A percentile compares a stretch with the other conserved stretches of the same genome.
Evolutionary conservation across 2,113 vertebrate genomes (phyloP).

Genomic region (Egretta garzetta): DNA sequence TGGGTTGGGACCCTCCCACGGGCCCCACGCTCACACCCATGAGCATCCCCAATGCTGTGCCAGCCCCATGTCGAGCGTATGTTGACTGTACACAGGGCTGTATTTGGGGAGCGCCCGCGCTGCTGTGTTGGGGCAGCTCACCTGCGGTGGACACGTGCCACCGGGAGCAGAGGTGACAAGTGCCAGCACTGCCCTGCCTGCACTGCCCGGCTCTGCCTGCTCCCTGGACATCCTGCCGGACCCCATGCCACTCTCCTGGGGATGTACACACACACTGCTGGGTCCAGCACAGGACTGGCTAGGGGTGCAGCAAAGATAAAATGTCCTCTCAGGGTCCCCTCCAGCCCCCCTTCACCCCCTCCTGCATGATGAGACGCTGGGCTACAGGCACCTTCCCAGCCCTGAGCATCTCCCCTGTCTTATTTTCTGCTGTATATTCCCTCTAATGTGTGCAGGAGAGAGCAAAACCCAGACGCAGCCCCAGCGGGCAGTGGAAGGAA

Average conservation of each 20-base stretch:
- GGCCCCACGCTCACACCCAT: neutral
- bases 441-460: neutral
- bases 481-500: neutral
- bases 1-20: fast-evolving
- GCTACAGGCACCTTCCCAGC: too few species aligned
- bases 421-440: neutral
- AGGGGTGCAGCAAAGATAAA: neutral
- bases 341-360: neutral
- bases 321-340: neutral
- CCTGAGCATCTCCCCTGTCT: neutral
- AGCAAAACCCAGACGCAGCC: neutral
- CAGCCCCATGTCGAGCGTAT: fast-evolving
- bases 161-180: neutral
- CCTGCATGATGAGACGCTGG: neutral
- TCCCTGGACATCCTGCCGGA: neutral
- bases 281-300: neutral
- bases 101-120: fast-evolving
- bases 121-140: neutral
- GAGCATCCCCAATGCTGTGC: neutral
- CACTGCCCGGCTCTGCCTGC: neutral
- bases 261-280: neutral
- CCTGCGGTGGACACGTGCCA: fast-evolving
- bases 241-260: neutral
- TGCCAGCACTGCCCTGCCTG: neutral
- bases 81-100: neutral